Evolutionary conservation across 2,113 vertebrate species (phyloP), one percentile per base, ranked within the genome.

Genomic region (Polypterus senegalus): DNA sequence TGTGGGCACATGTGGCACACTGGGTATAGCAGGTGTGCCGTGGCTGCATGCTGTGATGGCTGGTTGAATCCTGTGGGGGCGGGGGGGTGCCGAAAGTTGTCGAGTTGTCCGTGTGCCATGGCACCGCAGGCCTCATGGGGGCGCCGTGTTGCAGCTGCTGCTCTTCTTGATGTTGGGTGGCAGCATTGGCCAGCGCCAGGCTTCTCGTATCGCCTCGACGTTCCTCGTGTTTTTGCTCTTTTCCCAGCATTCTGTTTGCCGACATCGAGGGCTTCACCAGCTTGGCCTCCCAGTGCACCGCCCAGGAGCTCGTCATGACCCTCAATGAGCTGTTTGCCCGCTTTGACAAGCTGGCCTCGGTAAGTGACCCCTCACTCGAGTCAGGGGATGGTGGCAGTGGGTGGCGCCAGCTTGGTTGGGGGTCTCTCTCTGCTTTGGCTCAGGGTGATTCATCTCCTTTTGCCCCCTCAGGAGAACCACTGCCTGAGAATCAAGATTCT

Each of bases 181-280:
- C 27, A 27, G 27, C 27, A 27, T 27, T 4, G 64, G 46, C 46
- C 49, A 54, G 5, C 47, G 53, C 8, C 65, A 60, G 55, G 8
- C 8, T 8, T 63, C 45, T 57, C 3, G 54, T 1, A 49, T 11
- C 56, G 0, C 47, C 27, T 27, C 27, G 27, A 27, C 27, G 27
- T 27, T 1, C 6, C 1, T 4, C 7, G 5, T 4, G 4, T 52
- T 3, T 4, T 4, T 10, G 2, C 9, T 47, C 6, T 27, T 49
- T 60, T 55, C 54, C 58, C 85, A 97, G 93, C 81, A 97, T 97
- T 81, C 84, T 95, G 67, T 97, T 97, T 66, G 93, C 94, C 0
- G 94, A 97, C 83, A 97, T 97, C 0, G 93, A 97, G 74, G 93
- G 93, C 54, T 97, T 97, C 72, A 97, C 94, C 76, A 93, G 94